These are phyloP conservation scores for Cynoglossus semilaevis DNA, from an alignment of 2,113 vertebrate species.

Conservation along the genomic window DNA sequence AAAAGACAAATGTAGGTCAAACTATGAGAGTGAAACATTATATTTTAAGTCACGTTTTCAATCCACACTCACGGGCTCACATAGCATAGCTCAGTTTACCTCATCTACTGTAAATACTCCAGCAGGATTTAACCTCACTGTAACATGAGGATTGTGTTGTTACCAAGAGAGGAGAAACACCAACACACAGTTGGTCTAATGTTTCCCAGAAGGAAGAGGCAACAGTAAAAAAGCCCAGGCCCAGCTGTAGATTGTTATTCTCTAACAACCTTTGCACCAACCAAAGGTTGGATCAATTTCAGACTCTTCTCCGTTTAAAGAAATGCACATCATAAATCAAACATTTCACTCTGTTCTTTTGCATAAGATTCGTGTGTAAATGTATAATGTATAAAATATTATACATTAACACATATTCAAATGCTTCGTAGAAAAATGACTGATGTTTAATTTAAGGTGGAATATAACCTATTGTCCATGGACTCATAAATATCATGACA, in stretches of 20 bases:
- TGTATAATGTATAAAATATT: no score
- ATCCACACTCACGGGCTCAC: background rate
- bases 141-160: slow-evolving; percentile 16
- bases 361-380: no score
- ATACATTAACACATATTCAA: no score
- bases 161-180: slow-evolving; percentile 32
- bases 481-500: no score
- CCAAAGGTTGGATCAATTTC: background rate
- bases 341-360: no score
- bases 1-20: no score
- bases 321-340: no score
- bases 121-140: slow-evolving; percentile 27
- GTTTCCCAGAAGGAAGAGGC: slow-evolving; percentile 40
- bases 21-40: no score
- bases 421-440: no score
- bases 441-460: no score
- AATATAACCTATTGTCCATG: no score
- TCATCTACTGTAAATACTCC: slow-evolving; percentile 4
- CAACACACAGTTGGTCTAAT: slow-evolving; percentile 39
- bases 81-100: background rate
- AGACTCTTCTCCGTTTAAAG: no score
- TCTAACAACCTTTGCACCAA: slow-evolving; percentile 20
- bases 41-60: background rate
- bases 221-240: slow-evolving; percentile 2
- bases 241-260: slow-evolving; percentile 40